Conservation (phyloP, 35 echinoderm and acorn worm species). For the Apostichopus japonicus region DNA sequence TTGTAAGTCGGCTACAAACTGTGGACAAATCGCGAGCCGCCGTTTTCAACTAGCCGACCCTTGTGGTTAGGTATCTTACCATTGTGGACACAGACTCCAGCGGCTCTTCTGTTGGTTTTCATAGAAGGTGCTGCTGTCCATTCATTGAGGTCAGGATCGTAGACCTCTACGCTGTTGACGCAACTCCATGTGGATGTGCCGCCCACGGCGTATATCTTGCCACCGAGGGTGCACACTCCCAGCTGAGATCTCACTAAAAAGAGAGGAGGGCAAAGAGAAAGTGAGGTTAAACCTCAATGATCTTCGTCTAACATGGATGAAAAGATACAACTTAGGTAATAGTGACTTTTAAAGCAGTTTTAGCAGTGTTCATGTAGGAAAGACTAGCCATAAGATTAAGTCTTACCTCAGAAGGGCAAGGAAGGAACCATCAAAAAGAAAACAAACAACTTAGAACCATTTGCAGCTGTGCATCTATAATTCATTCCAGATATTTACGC, state of each 20-base stretch:
- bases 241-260: constrained; percentile 81
- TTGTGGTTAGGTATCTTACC: constrained; percentile 38
- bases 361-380: too few species aligned
- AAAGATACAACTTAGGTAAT: too few species aligned
- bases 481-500: too few species aligned
- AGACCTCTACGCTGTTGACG: constrained; percentile 91
- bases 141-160: constrained; percentile 61
- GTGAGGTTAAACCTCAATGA: neutral
- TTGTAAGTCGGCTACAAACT: too few species aligned
- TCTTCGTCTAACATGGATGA: neutral
- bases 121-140: constrained; percentile 69
- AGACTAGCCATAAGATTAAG: neutral
- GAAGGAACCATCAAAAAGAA: neutral
- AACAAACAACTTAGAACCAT: neutral
- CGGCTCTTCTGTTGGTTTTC: constrained; percentile 81
- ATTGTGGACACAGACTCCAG: constrained; percentile 74
- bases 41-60: neutral
- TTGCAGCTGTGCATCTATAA: too few species aligned
- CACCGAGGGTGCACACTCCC: constrained; percentile 69
- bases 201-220: constrained; percentile 86
- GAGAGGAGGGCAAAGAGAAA: constrained; percentile 1
- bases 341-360: too few species aligned
- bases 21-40: too few species aligned
- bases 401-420: neutral
- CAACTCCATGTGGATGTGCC: constrained; percentile 85